Evolutionary conservation across 2,113 vertebrate species (phyloP).

Genomic region (Dolichallabes microphthalmus): DNA sequence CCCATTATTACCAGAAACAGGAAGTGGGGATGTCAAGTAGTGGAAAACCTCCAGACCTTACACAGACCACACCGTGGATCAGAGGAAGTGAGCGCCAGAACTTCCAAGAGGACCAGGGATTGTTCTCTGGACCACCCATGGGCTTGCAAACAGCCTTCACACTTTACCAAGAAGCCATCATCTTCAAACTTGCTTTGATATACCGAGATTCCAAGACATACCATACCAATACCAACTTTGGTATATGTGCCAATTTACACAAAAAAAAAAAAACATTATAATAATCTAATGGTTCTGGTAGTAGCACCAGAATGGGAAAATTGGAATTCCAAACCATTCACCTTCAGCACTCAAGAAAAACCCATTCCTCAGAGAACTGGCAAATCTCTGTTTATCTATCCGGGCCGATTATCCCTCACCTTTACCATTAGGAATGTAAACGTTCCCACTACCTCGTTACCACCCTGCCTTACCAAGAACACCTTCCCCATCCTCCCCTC

Average conservation of each 20-base stretch:
- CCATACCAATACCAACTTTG: background rate
- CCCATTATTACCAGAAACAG: background rate
- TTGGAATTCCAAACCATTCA: background rate
- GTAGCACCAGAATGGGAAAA: background rate
- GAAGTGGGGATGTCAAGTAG: background rate
- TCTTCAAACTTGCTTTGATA: background rate
- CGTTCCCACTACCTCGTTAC: background rate
- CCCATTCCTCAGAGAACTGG: background rate
- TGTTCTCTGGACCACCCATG: background rate
- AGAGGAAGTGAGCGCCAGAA: background rate
- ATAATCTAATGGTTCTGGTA: background rate
- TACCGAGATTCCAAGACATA: too few species aligned
- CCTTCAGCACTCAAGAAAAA: conserved; percentile 5
- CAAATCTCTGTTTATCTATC: background rate
- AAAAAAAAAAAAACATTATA: too few species aligned
- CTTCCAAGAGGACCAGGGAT: background rate
- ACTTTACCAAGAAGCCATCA: background rate
- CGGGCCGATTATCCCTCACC: conserved; percentile 1
- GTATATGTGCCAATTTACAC: too few species aligned
- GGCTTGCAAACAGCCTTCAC: background rate
- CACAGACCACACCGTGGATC: background rate
- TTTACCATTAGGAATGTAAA: conserved; percentile 37
- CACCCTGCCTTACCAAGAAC: background rate
- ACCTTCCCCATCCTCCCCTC: background rate
- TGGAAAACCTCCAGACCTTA: background rate